A percentile compares a stretch with the other conserved stretches of the same genome.
Conservation (phyloP, 2,113 vertebrate species). For the Rutilus rutilus region DNA sequence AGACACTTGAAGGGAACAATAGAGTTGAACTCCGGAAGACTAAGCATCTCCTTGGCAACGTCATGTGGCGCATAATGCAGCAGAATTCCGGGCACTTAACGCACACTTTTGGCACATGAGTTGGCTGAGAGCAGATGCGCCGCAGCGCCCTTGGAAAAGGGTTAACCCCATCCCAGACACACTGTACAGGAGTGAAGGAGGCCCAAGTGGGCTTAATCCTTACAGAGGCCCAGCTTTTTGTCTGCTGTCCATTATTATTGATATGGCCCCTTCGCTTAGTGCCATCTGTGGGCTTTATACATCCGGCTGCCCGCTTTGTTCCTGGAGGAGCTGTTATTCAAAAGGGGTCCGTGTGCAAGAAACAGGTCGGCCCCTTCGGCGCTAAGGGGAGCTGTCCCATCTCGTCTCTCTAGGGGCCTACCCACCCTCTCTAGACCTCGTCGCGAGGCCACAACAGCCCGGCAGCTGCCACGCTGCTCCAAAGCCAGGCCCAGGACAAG, state of each 20-base stretch:
- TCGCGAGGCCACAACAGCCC: slow-evolving; percentile 56
- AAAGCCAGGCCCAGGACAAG: slow-evolving; percentile 40
- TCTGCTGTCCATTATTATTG: slow-evolving; percentile 62
- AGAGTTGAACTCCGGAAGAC: slow-evolving; percentile 25
- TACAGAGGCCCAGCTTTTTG: slow-evolving; percentile 56
- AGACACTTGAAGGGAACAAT: slow-evolving; percentile 53
- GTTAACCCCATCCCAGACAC: slow-evolving; percentile 58
- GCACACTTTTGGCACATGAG: slow-evolving; percentile 56
- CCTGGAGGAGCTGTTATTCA: slow-evolving; percentile 54
- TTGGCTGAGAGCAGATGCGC: slow-evolving; percentile 56
- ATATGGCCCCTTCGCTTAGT: slow-evolving; percentile 59
- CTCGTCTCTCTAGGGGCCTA: slow-evolving; percentile 31
- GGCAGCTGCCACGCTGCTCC: slow-evolving; percentile 47
- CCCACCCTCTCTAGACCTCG: slow-evolving; percentile 43
- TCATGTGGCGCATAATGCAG: slow-evolving; percentile 58
- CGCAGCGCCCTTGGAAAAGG: slow-evolving; percentile 51
- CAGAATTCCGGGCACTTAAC: slow-evolving; percentile 57
- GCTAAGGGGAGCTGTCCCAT: slow-evolving; percentile 56
- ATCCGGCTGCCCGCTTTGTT: slow-evolving; percentile 60
- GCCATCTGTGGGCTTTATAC: slow-evolving; percentile 66
- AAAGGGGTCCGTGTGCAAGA: slow-evolving; percentile 44
- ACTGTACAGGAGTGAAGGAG: slow-evolving; percentile 57
- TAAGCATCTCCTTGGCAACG: slow-evolving; percentile 59
- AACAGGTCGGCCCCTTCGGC: slow-evolving; percentile 55
- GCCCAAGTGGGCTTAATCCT: slow-evolving; percentile 61